Base-by-base conservation (phyloP, 2,797 vertebrate species). In the Vipera ursinii region DNA sequence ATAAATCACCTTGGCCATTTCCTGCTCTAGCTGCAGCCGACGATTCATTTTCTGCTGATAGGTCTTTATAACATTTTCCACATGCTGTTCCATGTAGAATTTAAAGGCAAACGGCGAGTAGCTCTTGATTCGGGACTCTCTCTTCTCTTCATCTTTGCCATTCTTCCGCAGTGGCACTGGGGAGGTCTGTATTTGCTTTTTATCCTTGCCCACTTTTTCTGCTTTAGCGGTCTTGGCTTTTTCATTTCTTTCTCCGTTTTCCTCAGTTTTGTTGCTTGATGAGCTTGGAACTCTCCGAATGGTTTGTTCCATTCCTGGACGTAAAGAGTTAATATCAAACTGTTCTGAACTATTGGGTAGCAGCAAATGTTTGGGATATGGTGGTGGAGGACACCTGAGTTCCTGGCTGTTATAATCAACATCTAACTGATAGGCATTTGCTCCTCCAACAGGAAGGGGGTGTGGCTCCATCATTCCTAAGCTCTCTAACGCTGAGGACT, bases 71-170 rank as follows among this genome's bases (percentile, higher is more conserved):
- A 99, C 98, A 0, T 99, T 99, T 96, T 99, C 99, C 91, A 99
- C 98, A 44, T 99, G 99, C 94, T 99, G 99, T 95, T 99, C 99
- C 99, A 99, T 99, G 97, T 99, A 99, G 97, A 99, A 99, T 96
- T 99, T 99, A 95, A 99, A 99, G 53, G 99, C 99, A 38, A 98
- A 99, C 0, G 99, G 99, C 0, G 99, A 99, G 96, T 99, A 99
- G 96, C 98, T 99, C 96, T 99, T 99, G 96, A 99, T 99, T 87
- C 99, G 98, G 0, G 99, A 99, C 94, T 99, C 99, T 85, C 99
- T 97, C 97, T 99, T 99, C 95, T 99, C 99, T 93, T 99, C 99
- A 32, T 99, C 99, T 7, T 97, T 98, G 63, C 98, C 98, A 2
- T 98, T 99, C 97, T 98, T 99, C 87, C 99, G 98, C 91, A 99